These are phyloP conservation scores for Varanus komodoensis DNA, from an alignment of 2,113 vertebrate genomes.

Conservation along the genomic window DNA sequence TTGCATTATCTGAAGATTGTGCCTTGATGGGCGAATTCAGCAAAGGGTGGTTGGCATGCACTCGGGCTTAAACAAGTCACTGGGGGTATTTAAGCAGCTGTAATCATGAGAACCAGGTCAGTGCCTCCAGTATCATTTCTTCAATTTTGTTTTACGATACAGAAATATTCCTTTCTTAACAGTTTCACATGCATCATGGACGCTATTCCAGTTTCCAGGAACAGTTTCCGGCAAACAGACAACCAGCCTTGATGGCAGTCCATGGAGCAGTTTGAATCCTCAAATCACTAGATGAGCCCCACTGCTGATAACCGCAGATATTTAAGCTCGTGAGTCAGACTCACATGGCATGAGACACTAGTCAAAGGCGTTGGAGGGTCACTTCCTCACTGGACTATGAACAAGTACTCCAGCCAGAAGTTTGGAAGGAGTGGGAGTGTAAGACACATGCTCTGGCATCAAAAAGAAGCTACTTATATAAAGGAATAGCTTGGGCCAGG, in stretches of 20 bases:
- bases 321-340: slow-evolving; percentile 16
- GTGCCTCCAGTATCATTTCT: neutral
- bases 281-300: neutral
- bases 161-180: neutral
- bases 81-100: too few relatives aligned
- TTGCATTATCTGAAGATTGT: too few relatives aligned
- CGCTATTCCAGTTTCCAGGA: neutral
- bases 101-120: too few relatives aligned
- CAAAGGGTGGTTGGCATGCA: too few relatives aligned
- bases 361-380: neutral
- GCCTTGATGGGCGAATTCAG: too few relatives aligned
- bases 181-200: neutral
- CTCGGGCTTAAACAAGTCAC: too few relatives aligned
- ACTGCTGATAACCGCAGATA: neutral
- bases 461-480: neutral
- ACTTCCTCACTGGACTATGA: neutral
- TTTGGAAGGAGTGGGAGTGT: neutral
- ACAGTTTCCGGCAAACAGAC: neutral
- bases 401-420: neutral
- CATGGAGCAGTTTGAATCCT: neutral
- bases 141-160: neutral
- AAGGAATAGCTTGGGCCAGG: neutral
- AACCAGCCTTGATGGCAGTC: neutral
- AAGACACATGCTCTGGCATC: neutral
- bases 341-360: neutral